These are phyloP conservation scores for Nemopilema nomurai DNA, from an alignment of 30 jellyfish, hydroid and myxozoan genomes.

Conservation along the genomic window DNA sequence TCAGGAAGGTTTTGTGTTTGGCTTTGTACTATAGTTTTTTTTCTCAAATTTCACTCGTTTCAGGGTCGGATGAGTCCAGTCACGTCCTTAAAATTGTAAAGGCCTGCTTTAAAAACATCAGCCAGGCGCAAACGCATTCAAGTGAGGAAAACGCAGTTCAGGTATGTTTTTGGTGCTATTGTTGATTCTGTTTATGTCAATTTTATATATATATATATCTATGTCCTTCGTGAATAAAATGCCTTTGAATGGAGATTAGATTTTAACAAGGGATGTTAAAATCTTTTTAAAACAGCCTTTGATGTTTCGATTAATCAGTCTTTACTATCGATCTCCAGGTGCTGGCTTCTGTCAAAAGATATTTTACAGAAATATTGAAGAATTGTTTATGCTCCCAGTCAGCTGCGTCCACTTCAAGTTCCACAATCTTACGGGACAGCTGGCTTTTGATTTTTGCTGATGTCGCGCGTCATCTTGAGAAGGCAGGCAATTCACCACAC, in stretches of 20 bases:
- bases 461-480: neutral
- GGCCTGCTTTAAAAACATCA: slow-evolving; percentile 12
- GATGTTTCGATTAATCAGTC: too few species aligned
- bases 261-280: too few species aligned
- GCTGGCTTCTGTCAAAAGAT: slow-evolving; percentile 13
- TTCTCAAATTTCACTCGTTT: neutral
- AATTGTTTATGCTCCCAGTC: slow-evolving; percentile 21
- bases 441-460: slow-evolving; percentile 14
- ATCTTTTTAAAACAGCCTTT: too few species aligned
- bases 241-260: too few species aligned
- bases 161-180: neutral
- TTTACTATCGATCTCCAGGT: too few species aligned
- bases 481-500: slow-evolving; percentile 5
- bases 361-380: slow-evolving; percentile 38
- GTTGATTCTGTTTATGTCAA: too few species aligned
- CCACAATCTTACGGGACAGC: slow-evolving; percentile 8
- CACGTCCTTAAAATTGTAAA: slow-evolving; percentile 8
- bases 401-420: neutral
- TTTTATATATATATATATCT: too few species aligned
- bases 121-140: neutral
- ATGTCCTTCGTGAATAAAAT: too few species aligned
- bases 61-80: neutral
- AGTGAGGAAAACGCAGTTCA: neutral
- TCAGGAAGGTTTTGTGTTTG: too few species aligned
- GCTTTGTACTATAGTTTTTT: neutral